Evolutionary conservation across 2,797 vertebrate genomes (phyloP).

Genomic region (Lepus townsendii): DNA sequence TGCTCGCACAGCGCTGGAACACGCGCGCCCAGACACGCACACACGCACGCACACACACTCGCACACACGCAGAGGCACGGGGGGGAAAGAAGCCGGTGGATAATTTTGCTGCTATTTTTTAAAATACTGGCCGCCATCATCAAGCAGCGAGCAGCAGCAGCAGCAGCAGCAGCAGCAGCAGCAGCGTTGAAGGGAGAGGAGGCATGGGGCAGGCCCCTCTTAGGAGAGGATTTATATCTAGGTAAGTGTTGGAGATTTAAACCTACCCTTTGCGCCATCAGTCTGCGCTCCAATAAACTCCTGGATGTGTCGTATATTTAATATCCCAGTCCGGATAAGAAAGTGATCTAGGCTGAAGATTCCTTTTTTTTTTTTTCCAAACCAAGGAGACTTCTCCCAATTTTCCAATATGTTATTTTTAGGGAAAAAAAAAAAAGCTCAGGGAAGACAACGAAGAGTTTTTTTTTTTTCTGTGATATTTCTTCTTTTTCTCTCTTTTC

Average conservation of each 20-base stretch:
- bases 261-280: conserved; percentile 99
- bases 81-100: conserved; percentile 87
- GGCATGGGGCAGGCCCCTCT: conserved; percentile 92
- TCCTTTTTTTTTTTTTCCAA: conserved; percentile 89
- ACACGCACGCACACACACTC: conserved; percentile 88
- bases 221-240: conserved; percentile 95
- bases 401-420: conserved; percentile 86
- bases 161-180: conserved; percentile 29
- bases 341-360: conserved; percentile 95
- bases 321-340: conserved; percentile 98
- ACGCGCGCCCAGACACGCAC: conserved; percentile 85
- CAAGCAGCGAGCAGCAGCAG: conserved; percentile 85
- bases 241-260: conserved; percentile 97
- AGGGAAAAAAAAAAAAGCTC: conserved; percentile 59
- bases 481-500: conserved; percentile 84
- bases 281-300: conserved; percentile 99
- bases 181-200: conserved; percentile 87
- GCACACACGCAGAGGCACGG: conserved; percentile 86
- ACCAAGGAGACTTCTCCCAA: conserved; percentile 96
- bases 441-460: conserved; percentile 78
- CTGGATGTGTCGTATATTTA: conserved; percentile 98
- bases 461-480: conserved; percentile 79
- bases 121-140: conserved; percentile 92
- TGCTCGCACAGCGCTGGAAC: conserved; percentile 81
- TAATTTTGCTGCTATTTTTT: conserved; percentile 90